A percentile compares a stretch with the other conserved stretches of the same genome.
phyloP scores from a whole-genome alignment of 1,140 invertebrate genomes.

The Caerostris darwini region DNA sequence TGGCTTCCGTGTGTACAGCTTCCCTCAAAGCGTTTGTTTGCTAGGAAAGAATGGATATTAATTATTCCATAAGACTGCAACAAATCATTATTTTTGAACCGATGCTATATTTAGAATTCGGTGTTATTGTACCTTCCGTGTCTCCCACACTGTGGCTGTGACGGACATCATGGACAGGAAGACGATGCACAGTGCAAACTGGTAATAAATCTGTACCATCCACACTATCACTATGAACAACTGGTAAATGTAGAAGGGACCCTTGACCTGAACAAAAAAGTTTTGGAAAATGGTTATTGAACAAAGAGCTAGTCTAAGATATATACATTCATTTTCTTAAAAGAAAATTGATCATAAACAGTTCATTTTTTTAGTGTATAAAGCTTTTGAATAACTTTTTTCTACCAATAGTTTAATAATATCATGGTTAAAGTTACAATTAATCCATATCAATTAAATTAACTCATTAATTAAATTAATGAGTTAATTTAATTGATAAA shows the following conservation, averaged over 20 bases:
- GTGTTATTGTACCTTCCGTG: constrained; percentile 80
- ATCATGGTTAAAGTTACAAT: too few species aligned
- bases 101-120: not conserved
- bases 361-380: too few species aligned
- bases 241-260: constrained; percentile 83
- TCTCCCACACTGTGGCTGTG: constrained; percentile 81
- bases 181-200: constrained; percentile 81
- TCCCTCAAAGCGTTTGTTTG: constrained; percentile 79
- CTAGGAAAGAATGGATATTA: constrained; percentile 35
- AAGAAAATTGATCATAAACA: too few species aligned
- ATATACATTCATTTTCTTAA: not conserved
- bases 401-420: too few species aligned
- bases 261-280: constrained; percentile 80
- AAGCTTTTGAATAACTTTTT: too few species aligned
- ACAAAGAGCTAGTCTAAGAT: too few species aligned
- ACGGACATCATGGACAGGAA: constrained; percentile 81
- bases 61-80: not conserved
- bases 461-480: too few species aligned
- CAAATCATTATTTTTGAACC: not conserved
- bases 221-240: constrained; percentile 82
- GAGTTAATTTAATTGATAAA: too few species aligned
- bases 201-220: constrained; percentile 81
- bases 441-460: too few species aligned
- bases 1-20: constrained; percentile 79
- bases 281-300: too few species aligned